A percentile compares a stretch with the other conserved stretches of the same genome.
Evolutionary conservation across 64 coral and sea anemone species (phyloP).

Genomic region (Pocillopora damicornis): DNA sequence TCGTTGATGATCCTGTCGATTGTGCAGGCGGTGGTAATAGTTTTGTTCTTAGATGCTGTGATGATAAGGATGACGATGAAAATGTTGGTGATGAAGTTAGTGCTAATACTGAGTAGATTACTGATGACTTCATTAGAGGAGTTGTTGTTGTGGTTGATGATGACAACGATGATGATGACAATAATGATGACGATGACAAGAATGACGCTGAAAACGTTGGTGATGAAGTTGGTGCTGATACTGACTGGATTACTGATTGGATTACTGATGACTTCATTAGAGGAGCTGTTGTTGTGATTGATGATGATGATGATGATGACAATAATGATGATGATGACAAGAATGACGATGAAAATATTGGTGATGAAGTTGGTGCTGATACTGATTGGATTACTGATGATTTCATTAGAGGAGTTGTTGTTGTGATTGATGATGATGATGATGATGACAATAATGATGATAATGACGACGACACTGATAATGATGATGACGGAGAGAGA

Average conservation of each 20-base stretch:
- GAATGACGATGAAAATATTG: not conserved
- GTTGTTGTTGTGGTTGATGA: not conserved
- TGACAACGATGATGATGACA: not conserved
- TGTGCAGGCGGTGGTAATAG: too few relatives aligned
- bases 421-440: not conserved
- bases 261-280: not conserved
- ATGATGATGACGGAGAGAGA: too few relatives aligned
- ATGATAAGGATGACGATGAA: not conserved
- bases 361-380: not conserved
- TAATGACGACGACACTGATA: not conserved
- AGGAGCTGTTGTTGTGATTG: not conserved
- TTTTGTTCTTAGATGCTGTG: too few relatives aligned
- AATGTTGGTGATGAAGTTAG: not conserved
- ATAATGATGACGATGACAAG: not conserved
- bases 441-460: not conserved
- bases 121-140: not conserved
- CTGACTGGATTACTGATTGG: not conserved
- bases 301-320: not conserved
- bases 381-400: not conserved
- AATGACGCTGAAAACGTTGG: not conserved
- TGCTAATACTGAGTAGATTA: not conserved
- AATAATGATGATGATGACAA: not conserved
- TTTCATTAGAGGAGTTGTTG: not conserved
- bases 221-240: not conserved
- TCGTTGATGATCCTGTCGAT: too few relatives aligned